Evolutionary conservation across 1,140 invertebrate genomes (phyloP).

Genomic region (Drosophila malerkotliana): DNA sequence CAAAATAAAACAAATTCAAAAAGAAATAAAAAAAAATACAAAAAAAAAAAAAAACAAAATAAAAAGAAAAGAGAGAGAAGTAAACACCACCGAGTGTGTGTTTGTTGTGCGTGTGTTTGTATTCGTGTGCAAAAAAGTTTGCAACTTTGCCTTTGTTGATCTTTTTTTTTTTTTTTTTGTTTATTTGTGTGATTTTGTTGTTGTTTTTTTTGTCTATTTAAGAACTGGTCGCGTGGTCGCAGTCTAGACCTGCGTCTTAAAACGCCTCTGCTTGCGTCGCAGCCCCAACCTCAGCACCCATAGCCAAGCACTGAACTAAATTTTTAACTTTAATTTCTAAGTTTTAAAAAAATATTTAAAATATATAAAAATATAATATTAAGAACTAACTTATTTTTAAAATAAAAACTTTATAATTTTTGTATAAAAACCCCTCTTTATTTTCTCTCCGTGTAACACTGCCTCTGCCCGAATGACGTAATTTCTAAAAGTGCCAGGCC

Average conservation of each 20-base stretch:
- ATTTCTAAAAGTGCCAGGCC: slow-evolving; percentile 71
- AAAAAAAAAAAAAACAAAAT: slow-evolving; percentile 14
- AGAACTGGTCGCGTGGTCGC: slow-evolving; percentile 62
- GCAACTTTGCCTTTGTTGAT: slow-evolving; percentile 20
- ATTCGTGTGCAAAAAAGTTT: slow-evolving; percentile 25
- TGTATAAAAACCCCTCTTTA: neutral
- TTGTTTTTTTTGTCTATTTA: slow-evolving; percentile 17
- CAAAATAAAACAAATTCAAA: slow-evolving; percentile 22
- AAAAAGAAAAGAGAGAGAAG: neutral
- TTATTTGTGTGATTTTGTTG: neutral
- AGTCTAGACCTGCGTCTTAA: slow-evolving; percentile 50
- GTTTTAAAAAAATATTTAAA: neutral
- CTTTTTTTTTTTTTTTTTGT: slow-evolving; percentile 17
- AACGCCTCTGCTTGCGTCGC: slow-evolving; percentile 31
- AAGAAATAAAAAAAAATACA: slow-evolving; percentile 21
- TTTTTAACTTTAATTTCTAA: no score
- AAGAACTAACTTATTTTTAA: neutral
- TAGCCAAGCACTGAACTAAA: neutral
- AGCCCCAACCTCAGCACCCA: neutral
- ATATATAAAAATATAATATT: neutral
- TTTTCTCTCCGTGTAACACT: slow-evolving; percentile 17
- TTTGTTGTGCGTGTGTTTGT: slow-evolving; percentile 1
- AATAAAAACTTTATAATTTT: neutral
- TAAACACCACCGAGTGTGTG: neutral
- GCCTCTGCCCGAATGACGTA: slow-evolving; percentile 65